Base-by-base conservation (phyloP, 2,113 vertebrate genomes). In the Vulpes lagopus region DNA sequence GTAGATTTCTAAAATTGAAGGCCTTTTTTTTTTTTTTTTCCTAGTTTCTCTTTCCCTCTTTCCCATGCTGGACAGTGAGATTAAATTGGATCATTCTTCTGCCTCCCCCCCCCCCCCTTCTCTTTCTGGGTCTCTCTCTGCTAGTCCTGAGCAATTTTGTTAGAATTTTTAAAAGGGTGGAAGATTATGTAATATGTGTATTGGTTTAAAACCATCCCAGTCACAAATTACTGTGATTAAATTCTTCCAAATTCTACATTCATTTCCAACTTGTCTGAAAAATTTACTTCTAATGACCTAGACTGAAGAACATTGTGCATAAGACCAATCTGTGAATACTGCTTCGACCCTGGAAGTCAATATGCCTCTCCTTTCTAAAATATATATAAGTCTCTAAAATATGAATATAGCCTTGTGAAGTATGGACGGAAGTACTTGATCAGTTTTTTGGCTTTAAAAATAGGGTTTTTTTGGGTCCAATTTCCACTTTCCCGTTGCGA, bases 361-460 rank as follows among this genome's bases (percentile, higher is more conserved):
- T 57, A 89, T 87, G 80, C 71, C 84, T 43, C 82, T 94, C 94
- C 93, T 97, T 98, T 53, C 0, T 17, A 89, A 96, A 90, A 53
- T 88, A 27, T 55, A 5, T 59, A 16, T 88, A 30, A 22, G 19
- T 79, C 53, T 83, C 98, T 98, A 89, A 97, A 98, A 98, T 97
- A 95, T 49, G 89, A 96, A 95, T 96, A 89, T 95, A 98, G 93
- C 95, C 92, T 98, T 98, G 98, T 97, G 97, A 98, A 98, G 98
- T 12, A 80, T 98, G 95, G 97, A 90, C 97, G 93, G 95, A 97
- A 98, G 91, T 98, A 96, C 94, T 93, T 98, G 98, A 98, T 98
- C 96, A 94, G 86, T 96, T 96, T 97, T 97, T 98, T 97, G 91
- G 88, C 96, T 98, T 98, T 98, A 98, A 98, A 98, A 98, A 98